Conservation (phyloP, 2,888 invertebrate genomes). For the Stenodema calcarata region DNA sequence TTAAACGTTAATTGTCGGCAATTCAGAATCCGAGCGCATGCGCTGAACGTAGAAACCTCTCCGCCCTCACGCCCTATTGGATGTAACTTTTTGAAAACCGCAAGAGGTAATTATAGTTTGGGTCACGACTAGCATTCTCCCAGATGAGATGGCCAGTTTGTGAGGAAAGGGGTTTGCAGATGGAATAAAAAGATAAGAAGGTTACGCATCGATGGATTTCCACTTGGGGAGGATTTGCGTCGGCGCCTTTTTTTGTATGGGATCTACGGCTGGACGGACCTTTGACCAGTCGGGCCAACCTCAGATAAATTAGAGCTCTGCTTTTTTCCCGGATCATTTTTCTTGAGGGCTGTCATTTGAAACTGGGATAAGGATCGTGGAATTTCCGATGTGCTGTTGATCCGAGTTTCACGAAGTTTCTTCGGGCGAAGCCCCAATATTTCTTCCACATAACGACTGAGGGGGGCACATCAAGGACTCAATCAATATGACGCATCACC, state of each 20-base stretch:
- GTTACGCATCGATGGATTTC: constrained; percentile 24
- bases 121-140: background rate
- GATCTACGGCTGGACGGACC: background rate
- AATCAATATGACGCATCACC: background rate
- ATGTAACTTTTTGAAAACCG: background rate
- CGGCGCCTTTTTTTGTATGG: background rate
- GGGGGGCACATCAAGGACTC: background rate
- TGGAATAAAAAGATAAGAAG: constrained; percentile 32
- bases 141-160: background rate
- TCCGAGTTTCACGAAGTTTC: background rate
- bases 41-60: background rate
- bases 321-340: background rate
- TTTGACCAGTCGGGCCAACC: background rate
- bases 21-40: constrained; percentile 18
- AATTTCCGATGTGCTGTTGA: background rate
- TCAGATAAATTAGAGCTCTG: background rate
- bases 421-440: background rate
- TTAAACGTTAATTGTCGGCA: constrained; percentile 22
- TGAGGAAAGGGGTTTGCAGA: background rate
- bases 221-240: constrained; percentile 6
- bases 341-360: background rate
- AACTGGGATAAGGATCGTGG: background rate
- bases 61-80: background rate
- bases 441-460: background rate
- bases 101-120: background rate